phyloP scores from a whole-genome alignment of 2,113 vertebrate species.

The Menidia beryllina region DNA sequence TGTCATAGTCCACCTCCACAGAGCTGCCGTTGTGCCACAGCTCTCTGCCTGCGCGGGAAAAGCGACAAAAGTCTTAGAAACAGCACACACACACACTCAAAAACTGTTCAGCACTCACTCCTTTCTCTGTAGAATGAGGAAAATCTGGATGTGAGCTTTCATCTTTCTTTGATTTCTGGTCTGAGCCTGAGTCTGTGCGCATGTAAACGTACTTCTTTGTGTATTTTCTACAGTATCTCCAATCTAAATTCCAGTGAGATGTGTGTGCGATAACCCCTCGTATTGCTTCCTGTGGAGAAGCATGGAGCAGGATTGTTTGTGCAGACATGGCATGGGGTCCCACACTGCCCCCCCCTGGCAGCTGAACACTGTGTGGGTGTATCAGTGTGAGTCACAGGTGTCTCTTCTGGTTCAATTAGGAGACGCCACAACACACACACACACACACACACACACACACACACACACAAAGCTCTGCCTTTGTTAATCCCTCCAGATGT shows the following conservation, averaged over 20 bases:
- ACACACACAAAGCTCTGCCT: too few relatives aligned
- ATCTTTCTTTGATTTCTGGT: neutral
- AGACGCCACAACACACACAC: too few relatives aligned
- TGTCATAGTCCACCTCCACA: slow-evolving; percentile 87
- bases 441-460: too few relatives aligned
- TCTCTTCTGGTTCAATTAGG: slow-evolving; percentile 42
- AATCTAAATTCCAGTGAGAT: slow-evolving; percentile 70
- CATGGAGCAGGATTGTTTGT: slow-evolving; percentile 8
- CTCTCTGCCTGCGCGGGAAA: slow-evolving; percentile 77
- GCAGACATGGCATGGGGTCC: neutral
- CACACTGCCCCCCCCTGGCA: slow-evolving; percentile 63
- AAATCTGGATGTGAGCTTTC: neutral
- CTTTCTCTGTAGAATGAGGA: neutral
- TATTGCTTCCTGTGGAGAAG: slow-evolving; percentile 68
- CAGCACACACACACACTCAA: slow-evolving; percentile 34
- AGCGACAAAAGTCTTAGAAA: slow-evolving; percentile 43
- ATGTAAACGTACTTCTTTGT: slow-evolving; percentile 4
- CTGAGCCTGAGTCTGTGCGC: neutral
- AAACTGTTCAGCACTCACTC: slow-evolving; percentile 6
- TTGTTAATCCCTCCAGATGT: too few relatives aligned
- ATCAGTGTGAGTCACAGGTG: slow-evolving; percentile 15
- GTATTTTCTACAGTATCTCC: slow-evolving; percentile 37
- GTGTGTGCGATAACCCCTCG: slow-evolving; percentile 55
- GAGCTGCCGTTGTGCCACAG: slow-evolving; percentile 80
- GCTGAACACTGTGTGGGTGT: neutral